These are phyloP conservation scores for Saccostrea echinata DNA, from an alignment of 1,140 invertebrate genomes.

Conservation along the genomic window DNA sequence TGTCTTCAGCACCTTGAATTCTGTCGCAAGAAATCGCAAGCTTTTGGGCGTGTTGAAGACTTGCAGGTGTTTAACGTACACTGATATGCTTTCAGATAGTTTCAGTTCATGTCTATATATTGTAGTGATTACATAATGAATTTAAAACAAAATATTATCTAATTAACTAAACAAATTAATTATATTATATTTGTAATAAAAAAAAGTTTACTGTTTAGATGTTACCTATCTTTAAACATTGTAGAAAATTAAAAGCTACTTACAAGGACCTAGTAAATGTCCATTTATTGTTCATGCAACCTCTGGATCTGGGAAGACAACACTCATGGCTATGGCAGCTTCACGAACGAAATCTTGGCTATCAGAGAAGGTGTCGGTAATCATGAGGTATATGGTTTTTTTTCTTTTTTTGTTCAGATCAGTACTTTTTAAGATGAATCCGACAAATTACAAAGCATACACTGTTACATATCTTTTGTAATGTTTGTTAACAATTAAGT, in stretches of 20 bases:
- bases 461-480: no score
- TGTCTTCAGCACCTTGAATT: slow-evolving; percentile 55
- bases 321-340: slow-evolving; percentile 86
- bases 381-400: slow-evolving; percentile 27
- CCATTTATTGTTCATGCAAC: slow-evolving; percentile 87
- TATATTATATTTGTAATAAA: background rate
- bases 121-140: background rate
- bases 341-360: slow-evolving; percentile 85
- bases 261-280: background rate
- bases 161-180: background rate
- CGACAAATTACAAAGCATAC: no score
- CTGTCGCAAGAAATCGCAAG: slow-evolving; percentile 51
- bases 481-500: no score
- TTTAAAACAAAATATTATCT: background rate
- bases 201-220: no score
- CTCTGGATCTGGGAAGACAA: slow-evolving; percentile 89
- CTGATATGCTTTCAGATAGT: background rate
- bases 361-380: slow-evolving; percentile 42
- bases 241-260: slow-evolving; percentile 56
- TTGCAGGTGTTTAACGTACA: slow-evolving; percentile 32
- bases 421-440: no score
- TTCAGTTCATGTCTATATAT: background rate
- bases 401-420: no score
- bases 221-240: background rate
- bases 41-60: slow-evolving; percentile 42